Evolutionary conservation across 2,113 vertebrate genomes (phyloP), one percentile per base, ranked within the genome.

Genomic region (Urocynchramus pylzowi): DNA sequence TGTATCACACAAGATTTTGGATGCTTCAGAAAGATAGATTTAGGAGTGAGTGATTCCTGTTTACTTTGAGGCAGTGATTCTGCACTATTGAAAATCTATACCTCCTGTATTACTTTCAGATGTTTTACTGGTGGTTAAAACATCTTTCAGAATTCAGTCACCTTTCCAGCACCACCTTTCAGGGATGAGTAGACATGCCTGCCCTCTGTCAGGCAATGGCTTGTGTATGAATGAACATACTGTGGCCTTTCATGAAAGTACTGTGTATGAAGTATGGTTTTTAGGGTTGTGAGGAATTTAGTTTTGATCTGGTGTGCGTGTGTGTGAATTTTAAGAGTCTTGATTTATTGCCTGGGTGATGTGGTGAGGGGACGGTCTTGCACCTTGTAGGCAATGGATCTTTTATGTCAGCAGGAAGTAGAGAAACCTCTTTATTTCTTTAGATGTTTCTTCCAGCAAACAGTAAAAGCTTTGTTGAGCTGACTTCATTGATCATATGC

Each of bases 361-460:
- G 2, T n/a, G 14, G 19, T 5, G 61, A 6, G 16, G 24, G 23
- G 13, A 35, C 0, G 0, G 7, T 56, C 39, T 87, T 63, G 33
- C 21, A 17, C 42, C 45, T 80, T 84, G 37, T 39, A 33, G 52
- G 42, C 56, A 71, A 65, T 45, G 47, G 52, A 33, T 75, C 56
- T 75, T 67, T 67, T 82, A 9, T 64, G 28, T 65, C 49, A 85
- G 65, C 11, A 18, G 69, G 69, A 63, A 47, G 14, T 9, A 21
- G 8, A 67, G 74, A 79, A 44, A 47, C 44, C 35, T 8, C 52
- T 94, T 63, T 10, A 44, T 86, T 95, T 86, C 44, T 52, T 68
- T 11, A 26, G 28, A 3, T 37, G 0, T 69, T 88, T 84, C 64
- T 89, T 65, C 15, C 17, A 69, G 31, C 42, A 45, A 69, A 77